A percentile compares a stretch with the other conserved stretches of the same genome.
These are phyloP conservation scores for Silurus glanis DNA, from an alignment of 2,113 vertebrate species.

Conservation along the genomic window DNA sequence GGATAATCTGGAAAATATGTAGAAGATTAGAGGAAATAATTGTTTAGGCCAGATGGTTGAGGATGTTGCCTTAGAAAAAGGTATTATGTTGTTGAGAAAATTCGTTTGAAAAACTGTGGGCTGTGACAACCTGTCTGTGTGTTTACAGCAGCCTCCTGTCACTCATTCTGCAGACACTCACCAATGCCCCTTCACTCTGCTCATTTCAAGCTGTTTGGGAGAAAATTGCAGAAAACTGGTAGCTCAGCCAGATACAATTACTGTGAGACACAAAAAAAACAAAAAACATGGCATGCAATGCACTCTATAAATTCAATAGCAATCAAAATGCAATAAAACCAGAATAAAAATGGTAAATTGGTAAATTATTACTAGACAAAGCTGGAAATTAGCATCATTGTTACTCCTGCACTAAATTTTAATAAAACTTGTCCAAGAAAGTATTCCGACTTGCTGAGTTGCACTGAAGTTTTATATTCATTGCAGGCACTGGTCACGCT, in stretches of 20 bases:
- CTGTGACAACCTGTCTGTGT: neutral
- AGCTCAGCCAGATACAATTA: neutral
- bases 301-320: neutral
- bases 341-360: neutral
- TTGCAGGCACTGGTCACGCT: neutral
- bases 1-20: neutral
- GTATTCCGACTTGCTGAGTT: neutral
- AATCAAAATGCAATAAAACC: neutral
- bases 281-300: neutral
- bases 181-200: neutral
- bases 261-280: neutral
- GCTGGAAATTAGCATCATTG: neutral
- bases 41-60: neutral
- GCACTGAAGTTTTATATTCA: neutral
- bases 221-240: neutral
- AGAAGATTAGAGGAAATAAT: neutral
- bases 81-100: neutral
- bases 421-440: neutral
- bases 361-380: neutral
- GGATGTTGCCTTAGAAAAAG: neutral
- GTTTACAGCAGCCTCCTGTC: neutral
- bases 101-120: neutral
- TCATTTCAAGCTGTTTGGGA: neutral
- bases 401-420: neutral
- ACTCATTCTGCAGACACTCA: neutral